Percentiles rank a stretch among this genome's conserved stretches.
Evolutionary conservation across 2,797 vertebrate species (phyloP).

Genomic region (Darevskia mixta): DNA sequence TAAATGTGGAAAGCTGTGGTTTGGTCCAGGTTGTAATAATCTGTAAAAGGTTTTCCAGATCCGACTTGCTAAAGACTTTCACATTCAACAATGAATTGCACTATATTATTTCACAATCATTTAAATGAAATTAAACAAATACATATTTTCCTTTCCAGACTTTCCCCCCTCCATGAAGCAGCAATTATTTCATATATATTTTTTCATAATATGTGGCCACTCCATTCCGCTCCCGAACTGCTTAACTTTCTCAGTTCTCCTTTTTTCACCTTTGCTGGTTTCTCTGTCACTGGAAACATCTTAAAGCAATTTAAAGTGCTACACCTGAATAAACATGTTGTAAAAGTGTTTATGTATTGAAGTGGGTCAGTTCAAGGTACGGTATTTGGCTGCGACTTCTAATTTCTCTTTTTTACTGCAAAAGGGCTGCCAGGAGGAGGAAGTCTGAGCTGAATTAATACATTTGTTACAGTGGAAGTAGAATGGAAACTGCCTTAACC

Average conservation of each 20-base stretch:
- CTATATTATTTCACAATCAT: slow-evolving; percentile 71
- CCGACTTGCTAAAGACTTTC: slow-evolving; percentile 59
- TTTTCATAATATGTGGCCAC: slow-evolving; percentile 76
- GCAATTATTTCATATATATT: slow-evolving; percentile 67
- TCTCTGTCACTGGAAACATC: slow-evolving; percentile 85
- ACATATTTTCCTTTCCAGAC: slow-evolving; percentile 72
- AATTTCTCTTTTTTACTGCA: slow-evolving; percentile 87
- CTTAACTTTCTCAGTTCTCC: slow-evolving; percentile 77
- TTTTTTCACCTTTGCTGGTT: slow-evolving; percentile 67
- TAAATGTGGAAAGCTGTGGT: slow-evolving; percentile 70
- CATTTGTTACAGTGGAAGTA: slow-evolving; percentile 88
- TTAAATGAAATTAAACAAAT: slow-evolving; percentile 76
- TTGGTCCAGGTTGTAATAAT: slow-evolving; percentile 61
- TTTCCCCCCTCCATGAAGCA: slow-evolving; percentile 49
- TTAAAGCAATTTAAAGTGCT: slow-evolving; percentile 88
- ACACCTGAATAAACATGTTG: slow-evolving; percentile 90
- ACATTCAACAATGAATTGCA: slow-evolving; percentile 71
- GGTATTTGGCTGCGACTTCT: slow-evolving; percentile 87
- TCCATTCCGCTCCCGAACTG: slow-evolving; percentile 76
- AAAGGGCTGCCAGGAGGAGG: slow-evolving; percentile 85
- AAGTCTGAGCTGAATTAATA: slow-evolving; percentile 90
- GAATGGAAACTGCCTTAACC: slow-evolving; percentile 86
- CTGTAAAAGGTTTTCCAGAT: slow-evolving; percentile 62
- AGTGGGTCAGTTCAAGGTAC: slow-evolving; percentile 89
- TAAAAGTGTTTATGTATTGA: slow-evolving; percentile 90